phyloP scores from a whole-genome alignment of 2,113 vertebrate species.

The Corythornis madagascariensis region DNA sequence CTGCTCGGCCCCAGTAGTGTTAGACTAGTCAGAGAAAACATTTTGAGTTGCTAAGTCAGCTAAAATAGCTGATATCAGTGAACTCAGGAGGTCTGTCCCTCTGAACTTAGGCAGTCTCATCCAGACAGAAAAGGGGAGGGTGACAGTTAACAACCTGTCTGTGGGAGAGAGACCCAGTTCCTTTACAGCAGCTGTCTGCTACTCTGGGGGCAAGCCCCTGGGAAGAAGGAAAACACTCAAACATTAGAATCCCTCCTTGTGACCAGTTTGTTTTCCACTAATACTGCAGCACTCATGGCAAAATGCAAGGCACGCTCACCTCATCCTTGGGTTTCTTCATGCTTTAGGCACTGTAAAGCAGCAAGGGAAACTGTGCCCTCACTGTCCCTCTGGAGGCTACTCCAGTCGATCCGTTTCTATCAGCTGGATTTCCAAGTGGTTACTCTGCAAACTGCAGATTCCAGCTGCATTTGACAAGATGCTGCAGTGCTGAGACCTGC shows the following conservation, averaged over 20 bases:
- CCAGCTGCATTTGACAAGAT: neutral
- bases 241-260: neutral
- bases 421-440: neutral
- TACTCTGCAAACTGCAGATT: neutral
- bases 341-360: conserved; percentile 56
- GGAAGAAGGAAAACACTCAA: neutral
- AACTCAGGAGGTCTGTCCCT: neutral
- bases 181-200: conserved; percentile 1
- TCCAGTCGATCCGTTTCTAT: neutral
- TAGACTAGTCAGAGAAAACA: neutral
- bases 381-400: neutral
- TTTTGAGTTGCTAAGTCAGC: neutral
- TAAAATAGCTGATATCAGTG: neutral
- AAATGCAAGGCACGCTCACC: conserved; percentile 66
- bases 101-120: neutral
- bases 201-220: neutral
- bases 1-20: neutral
- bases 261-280: conserved; percentile 49
- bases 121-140: neutral
- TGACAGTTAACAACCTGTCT: neutral
- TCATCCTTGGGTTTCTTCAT: neutral
- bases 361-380: neutral
- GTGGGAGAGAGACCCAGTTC: neutral
- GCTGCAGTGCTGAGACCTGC: neutral
- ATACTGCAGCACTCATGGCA: conserved; percentile 50